Evolutionary conservation across 2,113 vertebrate species (phyloP).

Genomic region (Romanogobio albipinnatus): DNA sequence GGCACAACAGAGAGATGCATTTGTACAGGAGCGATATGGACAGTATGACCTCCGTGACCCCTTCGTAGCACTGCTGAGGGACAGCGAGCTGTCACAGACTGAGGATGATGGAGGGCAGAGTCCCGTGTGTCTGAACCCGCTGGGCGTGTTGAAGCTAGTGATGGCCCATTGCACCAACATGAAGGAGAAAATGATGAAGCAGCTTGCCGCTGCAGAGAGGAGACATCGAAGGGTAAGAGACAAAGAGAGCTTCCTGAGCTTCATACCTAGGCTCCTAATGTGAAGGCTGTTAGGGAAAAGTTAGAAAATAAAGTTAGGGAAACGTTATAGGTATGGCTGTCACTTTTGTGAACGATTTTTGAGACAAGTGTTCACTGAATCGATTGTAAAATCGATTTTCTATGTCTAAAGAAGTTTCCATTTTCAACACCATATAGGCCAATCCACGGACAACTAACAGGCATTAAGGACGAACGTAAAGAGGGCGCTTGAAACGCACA

Average conservation of each 20-base stretch:
- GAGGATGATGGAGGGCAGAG: conserved; percentile 74
- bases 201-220: conserved; percentile 89
- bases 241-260: background rate
- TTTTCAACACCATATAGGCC: too few species aligned
- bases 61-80: conserved; percentile 91
- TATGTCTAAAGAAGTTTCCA: too few species aligned
- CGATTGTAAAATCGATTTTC: too few species aligned
- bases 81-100: conserved; percentile 81
- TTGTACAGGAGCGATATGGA: conserved; percentile 94
- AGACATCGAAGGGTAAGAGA: conserved; percentile 87
- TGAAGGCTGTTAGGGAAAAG: background rate
- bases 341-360: too few species aligned
- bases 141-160: conserved; percentile 91
- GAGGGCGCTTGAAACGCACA: too few species aligned
- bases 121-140: conserved; percentile 82
- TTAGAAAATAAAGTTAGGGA: too few species aligned
- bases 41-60: conserved; percentile 96
- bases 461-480: too few species aligned
- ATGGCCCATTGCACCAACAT: conserved; percentile 95
- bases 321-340: too few species aligned
- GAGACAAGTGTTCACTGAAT: too few species aligned
- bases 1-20: conserved; percentile 91
- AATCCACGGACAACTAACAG: too few species aligned
- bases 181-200: conserved; percentile 95
- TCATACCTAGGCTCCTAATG: background rate